Percentiles rank a stretch among this genome's conserved stretches.
Evolutionary conservation across 2,888 invertebrate species (phyloP).

Genomic region (Magallana nippona): DNA sequence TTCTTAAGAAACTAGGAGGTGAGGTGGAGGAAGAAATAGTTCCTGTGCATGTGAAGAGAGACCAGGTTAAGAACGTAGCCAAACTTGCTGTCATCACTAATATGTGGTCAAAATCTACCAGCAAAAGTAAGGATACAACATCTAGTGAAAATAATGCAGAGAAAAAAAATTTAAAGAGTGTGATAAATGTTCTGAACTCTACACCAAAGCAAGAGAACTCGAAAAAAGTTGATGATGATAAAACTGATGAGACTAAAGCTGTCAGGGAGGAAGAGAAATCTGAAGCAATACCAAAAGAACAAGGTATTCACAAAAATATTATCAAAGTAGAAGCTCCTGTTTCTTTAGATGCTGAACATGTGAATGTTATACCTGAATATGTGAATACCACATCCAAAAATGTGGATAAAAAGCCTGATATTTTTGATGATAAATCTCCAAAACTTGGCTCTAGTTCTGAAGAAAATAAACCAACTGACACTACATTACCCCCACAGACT

Average conservation of each 20-base stretch:
- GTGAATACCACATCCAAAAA: slow-evolving; percentile 10
- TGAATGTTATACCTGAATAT: slow-evolving; percentile 35
- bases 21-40: slow-evolving; percentile 50
- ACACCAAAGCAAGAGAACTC: neutral
- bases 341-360: slow-evolving; percentile 1
- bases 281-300: slow-evolving; percentile 24
- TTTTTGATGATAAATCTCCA: neutral
- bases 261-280: slow-evolving; percentile 9
- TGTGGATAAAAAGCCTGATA: no score
- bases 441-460: neutral
- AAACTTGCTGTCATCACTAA: slow-evolving; percentile 46
- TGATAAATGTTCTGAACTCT: slow-evolving; percentile 55
- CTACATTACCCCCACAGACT: neutral
- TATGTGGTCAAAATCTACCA: slow-evolving; percentile 44
- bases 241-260: slow-evolving; percentile 36
- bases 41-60: slow-evolving; percentile 51
- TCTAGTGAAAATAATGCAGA: slow-evolving; percentile 49
- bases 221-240: neutral
- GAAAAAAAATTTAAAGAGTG: slow-evolving; percentile 51
- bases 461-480: neutral
- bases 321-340: slow-evolving; percentile 34
- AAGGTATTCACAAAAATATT: neutral
- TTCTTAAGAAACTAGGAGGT: neutral
- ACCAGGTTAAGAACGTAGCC: slow-evolving; percentile 45
- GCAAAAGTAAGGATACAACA: slow-evolving; percentile 30